A percentile compares a stretch with the other conserved stretches of the same genome.
phyloP scores from a whole-genome alignment of 2,888 invertebrate genomes.

The Phyllotreta cruciferae region DNA sequence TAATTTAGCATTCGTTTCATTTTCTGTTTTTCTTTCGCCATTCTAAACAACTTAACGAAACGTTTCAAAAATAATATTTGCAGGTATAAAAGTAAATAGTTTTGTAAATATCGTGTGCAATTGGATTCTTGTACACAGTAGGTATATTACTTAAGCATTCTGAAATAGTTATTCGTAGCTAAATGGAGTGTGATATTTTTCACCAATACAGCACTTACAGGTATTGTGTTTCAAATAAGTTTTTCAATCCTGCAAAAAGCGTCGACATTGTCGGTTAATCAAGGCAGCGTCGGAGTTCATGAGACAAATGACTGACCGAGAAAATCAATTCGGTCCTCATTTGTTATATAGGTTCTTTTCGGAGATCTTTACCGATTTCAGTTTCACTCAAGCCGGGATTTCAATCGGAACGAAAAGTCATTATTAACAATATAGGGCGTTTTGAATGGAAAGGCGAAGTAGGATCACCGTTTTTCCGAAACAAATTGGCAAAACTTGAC shows the following conservation, averaged over 20 bases:
- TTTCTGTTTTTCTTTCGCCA: too few relatives aligned
- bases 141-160: not conserved
- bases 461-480: slow-evolving; percentile 16
- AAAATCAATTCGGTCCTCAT: slow-evolving; percentile 55
- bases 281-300: slow-evolving; percentile 47
- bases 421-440: slow-evolving; percentile 37
- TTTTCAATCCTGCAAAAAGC: slow-evolving; percentile 50
- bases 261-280: slow-evolving; percentile 52
- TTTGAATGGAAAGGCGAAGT: slow-evolving; percentile 15
- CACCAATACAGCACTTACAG: slow-evolving; percentile 35
- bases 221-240: slow-evolving; percentile 47
- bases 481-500: slow-evolving; percentile 18
- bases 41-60: too few relatives aligned
- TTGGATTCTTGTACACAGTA: too few relatives aligned
- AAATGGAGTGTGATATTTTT: too few relatives aligned
- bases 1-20: too few relatives aligned
- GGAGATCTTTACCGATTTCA: slow-evolving; percentile 39
- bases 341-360: slow-evolving; percentile 46
- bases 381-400: slow-evolving; percentile 35
- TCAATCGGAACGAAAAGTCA: slow-evolving; percentile 36
- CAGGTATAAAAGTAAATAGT: too few relatives aligned
- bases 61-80: too few relatives aligned
- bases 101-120: too few relatives aligned
- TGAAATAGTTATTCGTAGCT: too few relatives aligned
- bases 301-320: slow-evolving; percentile 56